Conservation (phyloP, 1,140 invertebrate species). For the Cydia amplana region DNA sequence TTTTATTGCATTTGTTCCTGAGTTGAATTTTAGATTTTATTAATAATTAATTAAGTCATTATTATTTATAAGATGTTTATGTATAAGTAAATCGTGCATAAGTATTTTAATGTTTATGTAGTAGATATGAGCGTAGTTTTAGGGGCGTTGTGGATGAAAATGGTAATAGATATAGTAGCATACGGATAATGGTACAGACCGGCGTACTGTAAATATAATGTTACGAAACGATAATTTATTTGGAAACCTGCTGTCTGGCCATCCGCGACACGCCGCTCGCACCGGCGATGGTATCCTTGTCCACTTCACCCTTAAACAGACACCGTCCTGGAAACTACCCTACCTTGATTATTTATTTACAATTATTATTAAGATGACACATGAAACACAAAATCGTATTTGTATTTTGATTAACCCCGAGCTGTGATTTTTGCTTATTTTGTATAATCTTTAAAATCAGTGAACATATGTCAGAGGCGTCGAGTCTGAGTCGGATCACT, state of each 20-base stretch:
- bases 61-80: conserved; percentile 70
- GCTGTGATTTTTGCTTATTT: conserved; percentile 78
- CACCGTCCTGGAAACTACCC: conserved; percentile 63
- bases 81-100: conserved; percentile 59
- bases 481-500: conserved; percentile 44
- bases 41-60: conserved; percentile 58
- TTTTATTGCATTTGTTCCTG: conserved; percentile 80
- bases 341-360: conserved; percentile 77
- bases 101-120: conserved; percentile 65
- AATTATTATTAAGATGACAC: conserved; percentile 64
- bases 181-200: conserved; percentile 38
- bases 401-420: conserved; percentile 76
- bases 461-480: conserved; percentile 44
- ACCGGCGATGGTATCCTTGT: conserved; percentile 35
- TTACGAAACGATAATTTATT: conserved; percentile 37
- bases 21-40: conserved; percentile 78
- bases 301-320: conserved; percentile 63
- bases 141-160: conserved; percentile 58
- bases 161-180: conserved; percentile 38
- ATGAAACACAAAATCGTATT: conserved; percentile 70
- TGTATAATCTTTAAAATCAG: conserved; percentile 62
- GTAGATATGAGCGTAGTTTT: conserved; percentile 48
- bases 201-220: conserved; percentile 57
- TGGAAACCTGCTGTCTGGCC: background rate
- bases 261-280: background rate